A percentile compares a stretch with the other conserved stretches of the same genome.
Conservation (phyloP, 2,888 invertebrate genomes). For the Cantharis lateralis region DNA sequence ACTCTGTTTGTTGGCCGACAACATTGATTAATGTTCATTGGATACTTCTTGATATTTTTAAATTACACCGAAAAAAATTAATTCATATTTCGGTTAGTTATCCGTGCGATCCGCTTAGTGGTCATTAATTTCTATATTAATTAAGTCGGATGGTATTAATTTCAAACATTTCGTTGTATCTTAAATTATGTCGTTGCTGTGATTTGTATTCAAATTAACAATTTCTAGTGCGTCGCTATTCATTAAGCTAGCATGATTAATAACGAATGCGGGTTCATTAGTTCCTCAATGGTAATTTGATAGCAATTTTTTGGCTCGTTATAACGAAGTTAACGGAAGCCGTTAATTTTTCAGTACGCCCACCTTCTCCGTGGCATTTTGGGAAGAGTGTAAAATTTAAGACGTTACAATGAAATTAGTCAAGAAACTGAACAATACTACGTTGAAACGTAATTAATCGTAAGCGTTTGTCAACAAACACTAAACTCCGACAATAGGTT, state of each 20-base stretch:
- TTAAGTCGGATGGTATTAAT: background rate
- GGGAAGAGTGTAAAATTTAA: background rate
- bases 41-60: background rate
- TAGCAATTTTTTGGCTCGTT: background rate
- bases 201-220: background rate
- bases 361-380: background rate
- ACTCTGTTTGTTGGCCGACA: background rate
- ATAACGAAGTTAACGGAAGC: background rate
- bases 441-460: conserved; percentile 16
- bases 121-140: background rate
- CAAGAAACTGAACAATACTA: background rate
- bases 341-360: background rate
- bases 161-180: background rate
- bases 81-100: background rate
- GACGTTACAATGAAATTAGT: background rate
- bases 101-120: background rate
- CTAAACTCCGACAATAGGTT: conserved; percentile 22
- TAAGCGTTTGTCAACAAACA: conserved; percentile 12
- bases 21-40: background rate
- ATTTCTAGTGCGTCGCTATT: background rate
- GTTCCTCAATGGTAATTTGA: background rate
- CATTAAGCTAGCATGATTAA: background rate
- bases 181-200: background rate
- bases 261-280: background rate
- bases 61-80: background rate